Base-by-base conservation (phyloP, 2,113 vertebrate species). In the Pollachius pollachius region DNA sequence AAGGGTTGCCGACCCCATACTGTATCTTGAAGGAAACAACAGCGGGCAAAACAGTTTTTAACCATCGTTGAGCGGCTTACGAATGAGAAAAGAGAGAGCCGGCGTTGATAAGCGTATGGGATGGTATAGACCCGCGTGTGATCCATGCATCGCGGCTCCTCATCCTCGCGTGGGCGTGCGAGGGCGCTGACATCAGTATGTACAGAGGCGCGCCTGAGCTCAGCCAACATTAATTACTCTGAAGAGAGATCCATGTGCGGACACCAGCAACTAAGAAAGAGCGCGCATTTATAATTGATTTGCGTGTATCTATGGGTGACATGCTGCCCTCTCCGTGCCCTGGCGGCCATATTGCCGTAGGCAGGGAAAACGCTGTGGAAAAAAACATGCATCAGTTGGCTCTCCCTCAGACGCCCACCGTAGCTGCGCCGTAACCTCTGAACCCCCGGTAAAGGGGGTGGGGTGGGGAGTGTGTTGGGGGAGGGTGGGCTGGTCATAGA, bases 251-350 rank as follows among this genome's bases (percentile, higher is more conserved):
- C 70, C 48, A 70, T 78, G 80, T 71, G 71, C 84, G 83, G 83
- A 87, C 82, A 82, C 84, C 74, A 84, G 91, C 90, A 91, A 90
- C 81, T 69, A 90, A 90, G 77, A 81, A 68, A 23, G 48, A 48
- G 70, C 79, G 76, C 81, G 69, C 61, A 69, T 86, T 86, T 80
- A 72, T 90, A 90, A 86, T 90, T 88, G 77, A 84, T 82, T 69
- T 56, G 64, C 64, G 72, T 27, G 21, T 27, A 62, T 61, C n/a
- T 61, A 61, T 23, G 18, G 17, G 23, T 61, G 21, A 65, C 62
- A 68, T 48, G 12, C 23, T 82, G 76, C 73, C 75, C 73, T 70
- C 82, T 1, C 1, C 52, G 27, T 65, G 67, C 62, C 73, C 71
- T 64, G 78, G 58, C 64, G 60, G 70, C 62, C 74, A 75, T 76